A percentile compares a stretch with the other conserved stretches of the same genome.
Conservation (phyloP, 2,113 vertebrate genomes). For the Megaleporinus macrocephalus region DNA sequence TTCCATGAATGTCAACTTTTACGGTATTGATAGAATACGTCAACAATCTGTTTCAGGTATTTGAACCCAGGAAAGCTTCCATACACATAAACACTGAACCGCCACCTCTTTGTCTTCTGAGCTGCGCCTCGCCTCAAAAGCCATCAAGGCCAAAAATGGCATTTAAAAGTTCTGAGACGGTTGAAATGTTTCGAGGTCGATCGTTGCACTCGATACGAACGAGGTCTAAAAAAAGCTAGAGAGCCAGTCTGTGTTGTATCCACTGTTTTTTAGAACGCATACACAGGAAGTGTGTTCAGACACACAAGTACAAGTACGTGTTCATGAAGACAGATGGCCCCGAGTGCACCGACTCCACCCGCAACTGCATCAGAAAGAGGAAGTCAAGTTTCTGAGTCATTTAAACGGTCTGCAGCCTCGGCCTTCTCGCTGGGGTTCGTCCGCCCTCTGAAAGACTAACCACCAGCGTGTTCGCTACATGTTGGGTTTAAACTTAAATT, state of each 20-base stretch:
- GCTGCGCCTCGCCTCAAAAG: too few species aligned
- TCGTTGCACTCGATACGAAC: not conserved
- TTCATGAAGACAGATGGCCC: not conserved
- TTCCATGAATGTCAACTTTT: too few species aligned
- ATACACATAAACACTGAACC: too few species aligned
- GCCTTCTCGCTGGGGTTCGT: not conserved
- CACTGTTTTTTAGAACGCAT: conserved; percentile 3
- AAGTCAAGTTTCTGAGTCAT: not conserved
- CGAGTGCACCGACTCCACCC: not conserved
- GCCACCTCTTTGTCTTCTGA: too few species aligned
- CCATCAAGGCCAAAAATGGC: not conserved
- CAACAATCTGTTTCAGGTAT: too few species aligned
- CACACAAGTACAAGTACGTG: not conserved
- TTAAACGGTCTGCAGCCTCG: not conserved
- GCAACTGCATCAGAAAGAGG: conserved; percentile 5
- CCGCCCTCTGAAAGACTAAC: not conserved
- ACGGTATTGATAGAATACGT: too few species aligned
- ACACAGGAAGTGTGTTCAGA: conserved; percentile 24
- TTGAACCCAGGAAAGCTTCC: too few species aligned
- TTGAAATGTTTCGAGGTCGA: not conserved
- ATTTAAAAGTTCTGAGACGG: too few species aligned
- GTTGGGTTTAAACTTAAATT: too few species aligned
- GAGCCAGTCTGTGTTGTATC: not conserved
- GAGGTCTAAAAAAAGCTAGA: not conserved
- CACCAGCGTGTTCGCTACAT: not conserved